A percentile compares a stretch with the other conserved stretches of the same genome.
Conservation (phyloP, 35 echinoderm and acorn worm species). For the Diadema setosum region DNA sequence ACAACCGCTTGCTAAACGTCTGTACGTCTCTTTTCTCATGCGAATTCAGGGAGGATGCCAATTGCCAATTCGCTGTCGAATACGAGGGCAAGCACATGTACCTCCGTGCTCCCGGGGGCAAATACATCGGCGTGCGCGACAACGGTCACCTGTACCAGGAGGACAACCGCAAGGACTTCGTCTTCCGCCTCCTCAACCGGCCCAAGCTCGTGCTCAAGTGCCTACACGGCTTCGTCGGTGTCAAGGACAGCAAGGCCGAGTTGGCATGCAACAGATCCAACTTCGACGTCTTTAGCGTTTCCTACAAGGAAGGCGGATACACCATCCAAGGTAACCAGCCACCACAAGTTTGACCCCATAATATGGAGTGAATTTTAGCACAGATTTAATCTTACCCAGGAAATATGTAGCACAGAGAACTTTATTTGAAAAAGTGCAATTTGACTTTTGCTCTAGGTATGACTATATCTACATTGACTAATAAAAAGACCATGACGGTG, state of each 20-base stretch:
- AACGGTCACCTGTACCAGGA: background rate
- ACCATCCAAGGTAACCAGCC: slow-evolving; percentile 14
- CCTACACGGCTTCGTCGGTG: slow-evolving; percentile 6
- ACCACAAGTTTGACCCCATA: no score
- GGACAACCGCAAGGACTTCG: background rate
- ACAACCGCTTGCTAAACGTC: no score
- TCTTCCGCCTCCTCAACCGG: slow-evolving; percentile 27
- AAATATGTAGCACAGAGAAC: no score
- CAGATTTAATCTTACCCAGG: no score
- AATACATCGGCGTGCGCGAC: background rate
- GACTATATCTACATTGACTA: no score
- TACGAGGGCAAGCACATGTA: slow-evolving; percentile 6
- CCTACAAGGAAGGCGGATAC: background rate
- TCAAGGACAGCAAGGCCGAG: background rate
- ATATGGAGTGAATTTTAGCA: no score
- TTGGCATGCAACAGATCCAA: slow-evolving; percentile 10
- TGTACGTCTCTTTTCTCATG: background rate
- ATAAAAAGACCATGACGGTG: no score
- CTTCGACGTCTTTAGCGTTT: background rate
- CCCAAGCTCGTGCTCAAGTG: slow-evolving; percentile 10
- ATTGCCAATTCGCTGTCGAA: background rate
- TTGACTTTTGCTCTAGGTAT: no score
- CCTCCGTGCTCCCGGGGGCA: background rate
- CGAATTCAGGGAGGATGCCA: background rate
- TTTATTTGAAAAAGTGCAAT: no score